Percentiles rank a stretch among this genome's conserved stretches.
Evolutionary conservation across 2,797 vertebrate species (phyloP).

Genomic region (Eulemur rubriventer): DNA sequence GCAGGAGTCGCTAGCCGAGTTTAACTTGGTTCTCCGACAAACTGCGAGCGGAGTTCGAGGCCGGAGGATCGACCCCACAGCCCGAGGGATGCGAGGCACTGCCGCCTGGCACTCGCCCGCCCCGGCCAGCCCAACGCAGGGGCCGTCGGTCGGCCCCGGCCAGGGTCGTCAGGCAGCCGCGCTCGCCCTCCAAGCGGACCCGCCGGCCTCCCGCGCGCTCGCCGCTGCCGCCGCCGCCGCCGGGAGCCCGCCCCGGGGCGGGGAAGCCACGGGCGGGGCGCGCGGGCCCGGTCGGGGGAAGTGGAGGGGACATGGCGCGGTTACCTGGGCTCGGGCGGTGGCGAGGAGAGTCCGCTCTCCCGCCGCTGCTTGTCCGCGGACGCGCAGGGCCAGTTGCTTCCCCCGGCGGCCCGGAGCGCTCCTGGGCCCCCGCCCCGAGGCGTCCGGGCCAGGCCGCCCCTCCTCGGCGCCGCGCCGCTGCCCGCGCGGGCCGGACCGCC

Average conservation of each 20-base stretch:
- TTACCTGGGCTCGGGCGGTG: slow-evolving; percentile 72
- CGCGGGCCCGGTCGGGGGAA: slow-evolving; percentile 1
- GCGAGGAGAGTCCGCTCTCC: slow-evolving; percentile 9
- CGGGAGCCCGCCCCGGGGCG: slow-evolving; percentile 43
- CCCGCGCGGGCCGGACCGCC: slow-evolving; percentile 37
- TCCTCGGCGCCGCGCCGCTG: background rate
- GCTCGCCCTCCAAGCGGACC: background rate
- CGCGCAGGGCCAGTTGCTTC: slow-evolving; percentile 25
- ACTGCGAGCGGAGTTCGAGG: background rate
- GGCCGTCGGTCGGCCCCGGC: background rate
- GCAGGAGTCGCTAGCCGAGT: background rate
- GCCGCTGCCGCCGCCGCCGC: background rate
- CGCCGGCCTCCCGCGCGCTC: background rate
- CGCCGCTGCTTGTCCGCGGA: background rate
- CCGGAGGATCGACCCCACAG: background rate
- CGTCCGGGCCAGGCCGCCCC: background rate
- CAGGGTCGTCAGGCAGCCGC: background rate
- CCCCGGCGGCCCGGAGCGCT: slow-evolving; percentile 16
- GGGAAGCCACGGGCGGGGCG: slow-evolving; percentile 54
- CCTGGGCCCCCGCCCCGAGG: slow-evolving; percentile 53
- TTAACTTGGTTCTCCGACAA: background rate
- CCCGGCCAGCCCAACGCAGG: too few species aligned
- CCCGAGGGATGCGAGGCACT: background rate
- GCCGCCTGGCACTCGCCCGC: background rate
- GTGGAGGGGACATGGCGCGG: slow-evolving; percentile 51